Percentiles rank a stretch among this genome's conserved stretches.
Conservation (phyloP, 2,888 invertebrate genomes). For the Ectobius pallidus region DNA sequence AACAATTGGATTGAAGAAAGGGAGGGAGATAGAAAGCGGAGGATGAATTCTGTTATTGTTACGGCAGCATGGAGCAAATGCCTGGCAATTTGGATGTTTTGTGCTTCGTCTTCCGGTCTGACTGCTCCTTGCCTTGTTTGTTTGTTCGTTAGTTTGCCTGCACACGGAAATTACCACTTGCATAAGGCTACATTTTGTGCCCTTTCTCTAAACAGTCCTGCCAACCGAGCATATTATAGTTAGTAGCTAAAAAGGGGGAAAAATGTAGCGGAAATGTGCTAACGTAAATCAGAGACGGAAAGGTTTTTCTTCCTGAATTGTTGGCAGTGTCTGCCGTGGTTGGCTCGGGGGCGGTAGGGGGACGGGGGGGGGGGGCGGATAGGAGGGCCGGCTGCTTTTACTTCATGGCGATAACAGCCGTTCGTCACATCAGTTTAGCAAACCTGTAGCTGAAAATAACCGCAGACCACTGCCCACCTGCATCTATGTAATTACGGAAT, state of each 20-base stretch:
- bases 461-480: no score
- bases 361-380: no score
- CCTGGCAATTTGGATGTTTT: slow-evolving; percentile 42
- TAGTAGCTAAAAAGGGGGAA: slow-evolving; percentile 12
- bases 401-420: no score
- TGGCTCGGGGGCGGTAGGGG: not conserved
- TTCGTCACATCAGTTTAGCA: no score
- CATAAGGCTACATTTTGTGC: slow-evolving; percentile 41
- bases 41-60: slow-evolving; percentile 36
- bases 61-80: slow-evolving; percentile 35
- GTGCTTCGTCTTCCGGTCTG: slow-evolving; percentile 28
- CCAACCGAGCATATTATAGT: slow-evolving; percentile 39
- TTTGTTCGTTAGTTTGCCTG: slow-evolving; percentile 17
- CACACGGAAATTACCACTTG: slow-evolving; percentile 42
- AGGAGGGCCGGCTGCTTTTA: no score
- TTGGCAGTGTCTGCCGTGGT: no score
- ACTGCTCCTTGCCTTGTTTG: slow-evolving; percentile 16
- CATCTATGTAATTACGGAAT: no score
- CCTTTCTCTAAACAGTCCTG: slow-evolving; percentile 40
- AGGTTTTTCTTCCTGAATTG: slow-evolving; percentile 18
- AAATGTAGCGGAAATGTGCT: slow-evolving; percentile 36
- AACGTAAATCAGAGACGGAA: slow-evolving; percentile 35
- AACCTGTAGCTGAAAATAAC: no score
- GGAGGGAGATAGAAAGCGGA: not conserved
- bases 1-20: not conserved